These are phyloP conservation scores for Pipistrellus pygmaeus DNA, from an alignment of 2,797 vertebrate genomes.

Conservation along the genomic window DNA sequence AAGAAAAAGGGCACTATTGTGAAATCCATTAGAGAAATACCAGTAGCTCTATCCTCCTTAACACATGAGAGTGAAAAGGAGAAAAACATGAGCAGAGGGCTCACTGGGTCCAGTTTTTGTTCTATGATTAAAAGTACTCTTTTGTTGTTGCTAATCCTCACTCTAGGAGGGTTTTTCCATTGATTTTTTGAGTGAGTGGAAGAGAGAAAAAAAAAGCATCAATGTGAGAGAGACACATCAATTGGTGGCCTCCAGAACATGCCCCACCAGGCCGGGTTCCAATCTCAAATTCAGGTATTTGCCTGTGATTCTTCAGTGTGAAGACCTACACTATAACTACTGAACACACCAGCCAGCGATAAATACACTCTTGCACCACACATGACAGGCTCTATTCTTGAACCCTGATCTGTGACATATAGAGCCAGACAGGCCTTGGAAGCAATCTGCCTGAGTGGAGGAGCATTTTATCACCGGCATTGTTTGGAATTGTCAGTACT, in stretches of 20 bases:
- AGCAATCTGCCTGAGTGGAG: not conserved
- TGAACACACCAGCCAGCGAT: too few relatives aligned
- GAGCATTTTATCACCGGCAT: not conserved
- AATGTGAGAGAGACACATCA: too few relatives aligned
- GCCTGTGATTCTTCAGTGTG: too few relatives aligned
- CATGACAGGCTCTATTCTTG: not conserved
- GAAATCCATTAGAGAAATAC: not conserved
- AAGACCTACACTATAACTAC: too few relatives aligned
- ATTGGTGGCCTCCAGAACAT: too few relatives aligned
- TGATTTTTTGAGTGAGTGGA: too few relatives aligned
- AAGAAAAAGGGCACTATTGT: not conserved
- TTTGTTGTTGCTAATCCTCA: too few relatives aligned
- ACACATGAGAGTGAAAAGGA: not conserved
- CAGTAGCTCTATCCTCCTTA: not conserved
- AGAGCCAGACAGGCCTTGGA: accelerated
- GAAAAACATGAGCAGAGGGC: not conserved
- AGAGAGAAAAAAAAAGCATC: too few relatives aligned
- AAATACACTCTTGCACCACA: not conserved
- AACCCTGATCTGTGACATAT: not conserved
- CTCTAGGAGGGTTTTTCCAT: too few relatives aligned
- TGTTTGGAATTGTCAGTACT: not conserved
- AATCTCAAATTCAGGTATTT: too few relatives aligned
- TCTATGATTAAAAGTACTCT: not conserved
- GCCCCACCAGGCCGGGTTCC: too few relatives aligned
- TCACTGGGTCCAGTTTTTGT: not conserved